phyloP scores from a whole-genome alignment of 2,888 invertebrate species.

The Polyommatus icarus region DNA sequence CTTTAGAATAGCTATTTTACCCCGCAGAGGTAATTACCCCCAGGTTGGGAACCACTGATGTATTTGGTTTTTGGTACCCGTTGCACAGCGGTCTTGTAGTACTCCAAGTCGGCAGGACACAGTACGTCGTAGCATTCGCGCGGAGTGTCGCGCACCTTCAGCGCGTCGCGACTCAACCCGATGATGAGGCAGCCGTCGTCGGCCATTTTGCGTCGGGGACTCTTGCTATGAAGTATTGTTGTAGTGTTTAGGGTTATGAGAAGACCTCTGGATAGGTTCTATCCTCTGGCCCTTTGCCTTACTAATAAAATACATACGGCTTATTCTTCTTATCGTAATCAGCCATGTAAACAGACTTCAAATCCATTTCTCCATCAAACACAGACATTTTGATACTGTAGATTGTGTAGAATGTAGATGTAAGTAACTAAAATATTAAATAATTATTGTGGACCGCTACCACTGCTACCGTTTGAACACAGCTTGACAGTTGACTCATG shows the following conservation, averaged over 20 bases:
- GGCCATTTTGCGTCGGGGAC: slow-evolving; percentile 60
- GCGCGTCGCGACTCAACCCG: slow-evolving; percentile 59
- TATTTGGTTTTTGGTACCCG: slow-evolving; percentile 47
- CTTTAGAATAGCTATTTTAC: no score
- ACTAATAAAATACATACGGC: slow-evolving; percentile 54
- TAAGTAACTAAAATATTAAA: background rate
- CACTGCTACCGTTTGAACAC: no score
- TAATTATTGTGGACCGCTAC: background rate
- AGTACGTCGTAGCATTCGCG: slow-evolving; percentile 55
- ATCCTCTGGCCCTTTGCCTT: background rate
- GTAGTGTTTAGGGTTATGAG: background rate
- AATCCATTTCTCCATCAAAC: slow-evolving; percentile 75
- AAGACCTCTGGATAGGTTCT: background rate
- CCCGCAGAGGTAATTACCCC: no score
- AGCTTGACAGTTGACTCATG: no score
- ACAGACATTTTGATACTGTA: slow-evolving; percentile 59
- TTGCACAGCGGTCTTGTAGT: slow-evolving; percentile 63
- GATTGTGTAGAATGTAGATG: background rate
- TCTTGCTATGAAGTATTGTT: slow-evolving; percentile 49
- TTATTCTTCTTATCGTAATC: slow-evolving; percentile 61
- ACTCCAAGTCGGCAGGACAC: slow-evolving; percentile 61
- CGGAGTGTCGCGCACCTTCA: slow-evolving; percentile 53
- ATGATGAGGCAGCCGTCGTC: slow-evolving; percentile 70
- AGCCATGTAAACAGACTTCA: slow-evolving; percentile 63
- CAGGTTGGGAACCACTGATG: no score